Evolutionary conservation across 2,888 invertebrate species (phyloP).

Genomic region (Xestobium rufovillosum): DNA sequence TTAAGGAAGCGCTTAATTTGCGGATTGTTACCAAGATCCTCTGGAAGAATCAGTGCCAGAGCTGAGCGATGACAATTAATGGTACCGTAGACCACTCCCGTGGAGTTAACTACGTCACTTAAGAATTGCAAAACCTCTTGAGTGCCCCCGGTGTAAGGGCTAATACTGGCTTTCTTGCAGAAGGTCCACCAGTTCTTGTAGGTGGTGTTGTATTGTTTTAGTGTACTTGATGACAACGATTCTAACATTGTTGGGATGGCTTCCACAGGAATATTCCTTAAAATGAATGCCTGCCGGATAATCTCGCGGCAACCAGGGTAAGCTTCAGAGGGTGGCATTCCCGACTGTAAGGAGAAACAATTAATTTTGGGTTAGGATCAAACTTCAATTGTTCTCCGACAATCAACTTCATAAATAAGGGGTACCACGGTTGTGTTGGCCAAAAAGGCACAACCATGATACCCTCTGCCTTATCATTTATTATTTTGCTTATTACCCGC

Average conservation of each 20-base stretch:
- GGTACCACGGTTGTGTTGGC: conserved; percentile 23
- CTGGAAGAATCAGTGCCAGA: conserved; percentile 15
- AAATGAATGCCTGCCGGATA: conserved; percentile 12
- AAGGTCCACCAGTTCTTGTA: conserved; percentile 11
- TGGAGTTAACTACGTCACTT: conserved; percentile 8
- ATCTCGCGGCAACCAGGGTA: conserved; percentile 17
- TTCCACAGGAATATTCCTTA: conserved; percentile 8
- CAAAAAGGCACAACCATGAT: conserved; percentile 22
- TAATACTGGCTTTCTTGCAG: conserved; percentile 6
- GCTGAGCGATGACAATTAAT: conserved; percentile 15
- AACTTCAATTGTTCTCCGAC: conserved; percentile 12
- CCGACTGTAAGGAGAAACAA: conserved; percentile 15
- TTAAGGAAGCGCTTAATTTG: conserved; percentile 24
- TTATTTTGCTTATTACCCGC: conserved; percentile 19
- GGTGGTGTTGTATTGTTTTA: conserved; percentile 12
- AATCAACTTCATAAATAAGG: conserved; percentile 15
- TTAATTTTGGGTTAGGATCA: conserved; percentile 13
- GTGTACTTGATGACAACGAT: conserved; percentile 8
- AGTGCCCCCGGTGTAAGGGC: neutral
- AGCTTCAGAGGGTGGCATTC: conserved; percentile 14
- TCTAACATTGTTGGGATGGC: conserved; percentile 9
- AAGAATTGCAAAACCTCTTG: conserved; percentile 11
- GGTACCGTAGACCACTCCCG: conserved; percentile 6
- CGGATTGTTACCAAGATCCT: conserved; percentile 17
- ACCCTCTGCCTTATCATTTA: conserved; percentile 19